A percentile compares a stretch with the other conserved stretches of the same genome.
Conservation (phyloP, 2,888 invertebrate genomes). For the Smittia sp. region DNA sequence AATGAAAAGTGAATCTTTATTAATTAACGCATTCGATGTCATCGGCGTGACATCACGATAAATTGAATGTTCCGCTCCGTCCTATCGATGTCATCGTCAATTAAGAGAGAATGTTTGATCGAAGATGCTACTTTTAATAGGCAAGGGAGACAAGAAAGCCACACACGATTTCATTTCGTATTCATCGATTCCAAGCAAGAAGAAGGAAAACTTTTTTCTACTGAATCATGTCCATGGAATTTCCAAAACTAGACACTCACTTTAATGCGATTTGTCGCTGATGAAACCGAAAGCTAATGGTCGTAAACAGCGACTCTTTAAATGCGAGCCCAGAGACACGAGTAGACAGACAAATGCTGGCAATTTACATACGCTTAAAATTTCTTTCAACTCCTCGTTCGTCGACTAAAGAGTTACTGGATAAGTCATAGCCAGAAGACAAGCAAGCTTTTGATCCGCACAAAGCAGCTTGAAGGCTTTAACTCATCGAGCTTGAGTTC, state of each 20-base stretch:
- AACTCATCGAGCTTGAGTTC: neutral
- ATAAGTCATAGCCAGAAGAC: no score
- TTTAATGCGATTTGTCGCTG: conserved; percentile 28
- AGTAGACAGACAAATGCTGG: neutral
- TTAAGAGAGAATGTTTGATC: neutral
- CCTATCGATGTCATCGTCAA: neutral
- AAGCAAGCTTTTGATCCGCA: neutral
- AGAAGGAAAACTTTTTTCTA: neutral
- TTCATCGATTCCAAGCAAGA: neutral
- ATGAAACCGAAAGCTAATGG: conserved; percentile 32
- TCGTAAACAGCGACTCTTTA: neutral
- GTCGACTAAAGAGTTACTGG: no score
- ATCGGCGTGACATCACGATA: neutral
- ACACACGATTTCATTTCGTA: neutral
- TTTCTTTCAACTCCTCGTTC: neutral
- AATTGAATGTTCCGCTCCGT: neutral
- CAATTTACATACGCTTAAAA: neutral
- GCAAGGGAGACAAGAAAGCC: neutral
- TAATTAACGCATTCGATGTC: neutral
- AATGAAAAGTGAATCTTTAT: neutral
- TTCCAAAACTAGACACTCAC: conserved; percentile 20
- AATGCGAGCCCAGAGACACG: neutral
- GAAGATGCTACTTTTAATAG: neutral
- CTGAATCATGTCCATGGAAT: conserved; percentile 19
- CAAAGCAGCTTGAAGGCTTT: neutral